phyloP scores from a whole-genome alignment of 2,797 vertebrate genomes.

The Peromyscus melanophrys region DNA sequence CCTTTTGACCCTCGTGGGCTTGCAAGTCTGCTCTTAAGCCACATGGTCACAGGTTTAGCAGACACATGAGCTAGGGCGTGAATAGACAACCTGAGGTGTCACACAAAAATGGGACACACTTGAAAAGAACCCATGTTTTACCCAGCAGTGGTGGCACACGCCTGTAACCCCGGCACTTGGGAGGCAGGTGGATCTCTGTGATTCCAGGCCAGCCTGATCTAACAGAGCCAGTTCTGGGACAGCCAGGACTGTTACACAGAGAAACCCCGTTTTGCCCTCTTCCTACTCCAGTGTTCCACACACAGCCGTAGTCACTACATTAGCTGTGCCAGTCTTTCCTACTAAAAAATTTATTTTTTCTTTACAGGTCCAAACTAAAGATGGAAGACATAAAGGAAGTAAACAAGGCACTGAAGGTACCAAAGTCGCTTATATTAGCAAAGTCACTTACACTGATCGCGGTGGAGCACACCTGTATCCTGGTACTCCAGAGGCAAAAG shows the following conservation, averaged over 20 bases:
- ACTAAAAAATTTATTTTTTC: background rate
- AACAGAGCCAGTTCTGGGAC: background rate
- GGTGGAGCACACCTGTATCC: rapidly evolving
- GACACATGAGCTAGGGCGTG: background rate
- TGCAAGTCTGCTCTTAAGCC: background rate
- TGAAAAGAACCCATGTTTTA: background rate
- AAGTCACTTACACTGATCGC: background rate
- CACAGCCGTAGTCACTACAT: background rate
- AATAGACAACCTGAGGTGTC: background rate
- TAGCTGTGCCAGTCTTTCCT: background rate
- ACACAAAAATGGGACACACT: background rate
- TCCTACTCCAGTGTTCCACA: background rate
- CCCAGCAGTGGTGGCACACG: background rate
- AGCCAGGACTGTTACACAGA: background rate
- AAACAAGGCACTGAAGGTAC: slow-evolving; percentile 99
- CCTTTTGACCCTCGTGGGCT: background rate
- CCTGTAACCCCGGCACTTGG: background rate
- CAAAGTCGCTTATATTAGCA: background rate
- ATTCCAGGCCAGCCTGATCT: background rate
- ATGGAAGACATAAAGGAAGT: slow-evolving; percentile 99
- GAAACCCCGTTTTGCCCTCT: background rate
- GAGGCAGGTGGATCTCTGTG: background rate
- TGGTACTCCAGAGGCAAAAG: background rate
- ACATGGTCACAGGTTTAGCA: background rate
- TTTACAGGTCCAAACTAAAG: slow-evolving; percentile 96